Evolutionary conservation across 2,113 vertebrate genomes (phyloP).

Genomic region (Acanthochromis polyacanthus): DNA sequence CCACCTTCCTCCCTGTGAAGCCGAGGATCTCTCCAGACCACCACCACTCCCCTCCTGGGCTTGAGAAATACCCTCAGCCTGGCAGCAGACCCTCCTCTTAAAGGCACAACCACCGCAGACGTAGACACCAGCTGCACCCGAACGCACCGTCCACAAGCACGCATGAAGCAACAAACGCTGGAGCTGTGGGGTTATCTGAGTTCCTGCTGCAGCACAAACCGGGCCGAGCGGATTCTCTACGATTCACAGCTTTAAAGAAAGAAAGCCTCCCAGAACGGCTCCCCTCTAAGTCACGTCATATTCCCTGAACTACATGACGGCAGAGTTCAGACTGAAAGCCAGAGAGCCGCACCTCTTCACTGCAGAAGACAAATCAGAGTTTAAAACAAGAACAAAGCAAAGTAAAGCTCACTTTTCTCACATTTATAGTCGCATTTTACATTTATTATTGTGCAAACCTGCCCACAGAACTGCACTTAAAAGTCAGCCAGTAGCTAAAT

Average conservation of each 20-base stretch:
- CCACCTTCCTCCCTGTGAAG: constrained; percentile 70
- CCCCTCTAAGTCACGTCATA: constrained; percentile 40
- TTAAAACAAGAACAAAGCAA: too few species aligned
- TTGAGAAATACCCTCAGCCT: constrained; percentile 81
- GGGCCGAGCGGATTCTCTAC: constrained; percentile 30
- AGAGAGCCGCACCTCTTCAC: constrained; percentile 58
- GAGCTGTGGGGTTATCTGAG: constrained; percentile 56
- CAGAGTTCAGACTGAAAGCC: constrained; percentile 36
- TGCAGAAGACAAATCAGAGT: neutral
- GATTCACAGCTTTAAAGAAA: constrained; percentile 33
- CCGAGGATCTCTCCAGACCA: constrained; percentile 77
- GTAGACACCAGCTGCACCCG: constrained; percentile 28
- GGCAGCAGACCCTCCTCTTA: constrained; percentile 82
- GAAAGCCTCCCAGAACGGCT: neutral
- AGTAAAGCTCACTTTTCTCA: too few species aligned
- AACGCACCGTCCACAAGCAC: constrained; percentile 29
- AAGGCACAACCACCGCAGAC: constrained; percentile 76
- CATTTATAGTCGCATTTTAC: too few species aligned
- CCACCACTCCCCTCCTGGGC: constrained; percentile 77
- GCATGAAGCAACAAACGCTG: constrained; percentile 61
- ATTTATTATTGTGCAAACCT: too few species aligned
- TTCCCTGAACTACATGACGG: constrained; percentile 59
- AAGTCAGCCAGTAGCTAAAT: too few species aligned
- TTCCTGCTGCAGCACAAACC: constrained; percentile 51
- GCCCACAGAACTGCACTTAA: too few species aligned